Conservation (phyloP, 2,888 invertebrate genomes). For the Girardia tigrina region DNA sequence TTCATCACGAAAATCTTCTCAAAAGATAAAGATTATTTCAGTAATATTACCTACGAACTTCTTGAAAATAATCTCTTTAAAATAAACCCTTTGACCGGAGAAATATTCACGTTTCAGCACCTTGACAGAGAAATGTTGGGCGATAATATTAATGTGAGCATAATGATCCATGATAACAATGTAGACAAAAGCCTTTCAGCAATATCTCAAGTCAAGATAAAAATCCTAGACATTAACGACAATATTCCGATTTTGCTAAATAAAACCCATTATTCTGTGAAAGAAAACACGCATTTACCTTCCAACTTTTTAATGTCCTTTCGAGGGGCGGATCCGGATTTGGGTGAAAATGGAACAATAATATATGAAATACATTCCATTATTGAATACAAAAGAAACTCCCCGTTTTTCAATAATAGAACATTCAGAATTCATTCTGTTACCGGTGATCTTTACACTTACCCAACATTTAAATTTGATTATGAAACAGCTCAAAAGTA, state of each 20-base stretch:
- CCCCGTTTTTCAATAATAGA: background rate
- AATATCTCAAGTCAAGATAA: background rate
- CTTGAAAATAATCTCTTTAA: background rate
- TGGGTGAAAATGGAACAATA: background rate
- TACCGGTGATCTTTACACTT: background rate
- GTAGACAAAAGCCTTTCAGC: background rate
- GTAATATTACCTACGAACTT: background rate
- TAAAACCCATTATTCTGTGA: background rate
- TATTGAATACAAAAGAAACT: constrained; percentile 1
- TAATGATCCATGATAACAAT: background rate
- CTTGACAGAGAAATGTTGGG: background rate
- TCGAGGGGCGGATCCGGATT: background rate
- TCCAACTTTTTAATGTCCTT: background rate
- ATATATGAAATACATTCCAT: background rate
- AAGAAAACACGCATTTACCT: background rate
- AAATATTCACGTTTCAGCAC: background rate
- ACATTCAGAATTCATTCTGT: background rate
- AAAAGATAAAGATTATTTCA: background rate
- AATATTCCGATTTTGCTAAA: background rate
- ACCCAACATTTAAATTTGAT: background rate
- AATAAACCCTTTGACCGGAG: background rate
- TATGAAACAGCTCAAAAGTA: background rate
- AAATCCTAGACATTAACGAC: background rate
- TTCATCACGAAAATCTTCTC: background rate
- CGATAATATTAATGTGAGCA: background rate